These are phyloP conservation scores for Calameuta filiformis DNA, from an alignment of 2,888 invertebrate species.

Conservation along the genomic window DNA sequence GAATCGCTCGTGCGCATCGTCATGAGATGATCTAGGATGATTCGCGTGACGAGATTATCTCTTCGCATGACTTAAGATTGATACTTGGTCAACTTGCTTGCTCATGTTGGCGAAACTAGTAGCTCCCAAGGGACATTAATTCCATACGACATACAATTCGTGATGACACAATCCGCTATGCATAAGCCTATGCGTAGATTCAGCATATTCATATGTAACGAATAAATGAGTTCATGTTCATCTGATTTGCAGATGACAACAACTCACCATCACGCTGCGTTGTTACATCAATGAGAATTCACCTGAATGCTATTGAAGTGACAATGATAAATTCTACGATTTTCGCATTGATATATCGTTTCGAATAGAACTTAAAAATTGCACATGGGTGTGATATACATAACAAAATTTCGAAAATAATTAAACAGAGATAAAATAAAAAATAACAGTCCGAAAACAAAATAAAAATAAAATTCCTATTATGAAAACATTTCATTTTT, in stretches of 20 bases:
- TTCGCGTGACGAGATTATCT: conserved; percentile 27
- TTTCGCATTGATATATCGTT: background rate
- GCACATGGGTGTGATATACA: too few relatives aligned
- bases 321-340: background rate
- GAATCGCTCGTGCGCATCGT: conserved; percentile 4
- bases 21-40: conserved; percentile 31
- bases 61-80: conserved; percentile 34
- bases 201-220: conserved; percentile 7
- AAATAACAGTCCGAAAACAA: background rate
- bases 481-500: background rate
- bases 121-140: background rate
- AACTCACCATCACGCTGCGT: background rate
- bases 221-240: too few relatives aligned
- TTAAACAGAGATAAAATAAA: too few relatives aligned
- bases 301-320: background rate
- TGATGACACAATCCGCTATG: background rate
- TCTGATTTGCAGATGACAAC: too few relatives aligned
- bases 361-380: too few relatives aligned
- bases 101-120: conserved; percentile 10
- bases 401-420: too few relatives aligned
- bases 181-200: background rate
- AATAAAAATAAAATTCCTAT: background rate
- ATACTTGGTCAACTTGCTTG: conserved; percentile 25
- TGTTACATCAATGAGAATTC: background rate
- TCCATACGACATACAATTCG: background rate